phyloP scores from a whole-genome alignment of 2,888 invertebrate genomes.

The Cotesia congregata region DNA sequence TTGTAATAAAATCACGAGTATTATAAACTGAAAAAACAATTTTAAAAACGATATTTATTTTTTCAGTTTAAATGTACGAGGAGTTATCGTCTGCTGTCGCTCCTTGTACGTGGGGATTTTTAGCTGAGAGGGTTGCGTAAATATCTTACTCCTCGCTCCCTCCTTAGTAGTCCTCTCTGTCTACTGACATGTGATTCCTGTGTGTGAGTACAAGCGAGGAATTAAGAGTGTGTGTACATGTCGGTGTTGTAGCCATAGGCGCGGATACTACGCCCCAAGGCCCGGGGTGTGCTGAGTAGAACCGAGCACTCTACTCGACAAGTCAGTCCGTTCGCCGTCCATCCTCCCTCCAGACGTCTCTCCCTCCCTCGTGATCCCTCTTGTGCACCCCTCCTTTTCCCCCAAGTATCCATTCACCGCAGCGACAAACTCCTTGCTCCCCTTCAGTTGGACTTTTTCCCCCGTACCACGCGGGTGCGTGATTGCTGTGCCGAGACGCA shows the following conservation, averaged over 20 bases:
- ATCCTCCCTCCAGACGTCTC: constrained; percentile 40
- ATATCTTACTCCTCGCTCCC: constrained; percentile 49
- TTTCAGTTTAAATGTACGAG: not conserved
- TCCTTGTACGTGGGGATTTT: constrained; percentile 48
- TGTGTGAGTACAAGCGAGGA: not conserved
- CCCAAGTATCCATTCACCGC: constrained; percentile 36
- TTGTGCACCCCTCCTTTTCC: constrained; percentile 32
- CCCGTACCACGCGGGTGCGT: constrained; percentile 51
- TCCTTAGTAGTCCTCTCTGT: constrained; percentile 37
- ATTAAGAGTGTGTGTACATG: not conserved
- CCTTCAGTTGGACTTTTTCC: constrained; percentile 56
- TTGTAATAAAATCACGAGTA: not conserved
- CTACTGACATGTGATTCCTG: not conserved
- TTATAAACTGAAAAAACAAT: not conserved
- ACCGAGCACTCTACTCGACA: constrained; percentile 38
- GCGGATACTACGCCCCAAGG: constrained; percentile 36
- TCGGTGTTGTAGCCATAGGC: constrained; percentile 35
- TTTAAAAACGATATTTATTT: not conserved
- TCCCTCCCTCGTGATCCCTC: constrained; percentile 39
- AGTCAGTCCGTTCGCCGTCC: constrained; percentile 40
- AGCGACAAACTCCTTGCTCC: constrained; percentile 51
- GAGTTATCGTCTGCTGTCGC: constrained; percentile 27
- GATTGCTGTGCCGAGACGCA: constrained; percentile 36
- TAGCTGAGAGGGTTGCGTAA: constrained; percentile 68
- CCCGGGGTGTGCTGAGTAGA: constrained; percentile 37